These are phyloP conservation scores for Julus scandinavius DNA, from an alignment of 2,888 invertebrate species.

Conservation along the genomic window DNA sequence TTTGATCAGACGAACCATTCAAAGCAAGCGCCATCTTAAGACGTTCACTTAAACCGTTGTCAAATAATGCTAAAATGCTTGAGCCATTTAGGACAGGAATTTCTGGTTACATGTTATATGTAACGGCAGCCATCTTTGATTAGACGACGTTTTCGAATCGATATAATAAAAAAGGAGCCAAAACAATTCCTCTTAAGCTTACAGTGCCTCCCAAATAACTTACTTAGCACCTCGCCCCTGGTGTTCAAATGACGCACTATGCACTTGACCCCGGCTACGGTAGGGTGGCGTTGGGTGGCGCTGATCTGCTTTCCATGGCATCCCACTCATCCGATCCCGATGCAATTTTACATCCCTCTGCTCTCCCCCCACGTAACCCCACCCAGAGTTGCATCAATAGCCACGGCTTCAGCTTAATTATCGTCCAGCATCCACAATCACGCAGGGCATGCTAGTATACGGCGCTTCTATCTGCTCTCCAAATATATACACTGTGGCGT, in stretches of 20 bases:
- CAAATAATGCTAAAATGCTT: too few relatives aligned
- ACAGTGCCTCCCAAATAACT: background rate
- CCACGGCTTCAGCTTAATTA: conserved; percentile 10
- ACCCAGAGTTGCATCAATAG: conserved; percentile 27
- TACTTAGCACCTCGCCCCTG: background rate
- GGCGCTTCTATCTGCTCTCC: conserved; percentile 39
- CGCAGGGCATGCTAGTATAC: background rate
- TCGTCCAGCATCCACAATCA: conserved; percentile 42
- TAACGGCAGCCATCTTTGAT: background rate
- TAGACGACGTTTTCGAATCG: background rate
- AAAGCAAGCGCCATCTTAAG: too few relatives aligned
- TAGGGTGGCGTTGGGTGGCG: background rate
- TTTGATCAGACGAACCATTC: too few relatives aligned
- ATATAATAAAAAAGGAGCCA: background rate
- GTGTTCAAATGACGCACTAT: background rate
- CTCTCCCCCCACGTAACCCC: background rate
- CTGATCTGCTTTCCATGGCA: background rate
- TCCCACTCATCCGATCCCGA: background rate
- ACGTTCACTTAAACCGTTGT: too few relatives aligned
- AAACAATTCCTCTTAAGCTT: background rate
- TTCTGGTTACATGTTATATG: too few relatives aligned
- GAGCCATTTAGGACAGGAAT: too few relatives aligned
- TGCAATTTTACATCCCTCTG: conserved; percentile 22
- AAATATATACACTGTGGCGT: conserved; percentile 40
- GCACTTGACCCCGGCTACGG: background rate